phyloP scores from a whole-genome alignment of 2,888 invertebrate genomes.

The Parnassius apollo region DNA sequence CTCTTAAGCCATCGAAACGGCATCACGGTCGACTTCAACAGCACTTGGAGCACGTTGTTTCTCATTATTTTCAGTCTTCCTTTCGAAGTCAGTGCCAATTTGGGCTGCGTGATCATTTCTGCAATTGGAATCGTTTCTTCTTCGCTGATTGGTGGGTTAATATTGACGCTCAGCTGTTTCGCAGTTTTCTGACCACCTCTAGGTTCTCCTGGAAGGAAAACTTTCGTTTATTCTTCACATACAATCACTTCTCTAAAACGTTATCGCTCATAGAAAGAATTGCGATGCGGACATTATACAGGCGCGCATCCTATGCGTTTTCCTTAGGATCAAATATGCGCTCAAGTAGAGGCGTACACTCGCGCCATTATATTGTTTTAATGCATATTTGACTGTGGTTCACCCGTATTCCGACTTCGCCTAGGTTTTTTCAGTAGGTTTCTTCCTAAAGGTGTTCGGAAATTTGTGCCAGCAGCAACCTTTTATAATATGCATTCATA shows the following conservation, averaged over 20 bases:
- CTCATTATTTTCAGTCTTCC: slow-evolving; percentile 64
- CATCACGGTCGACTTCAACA: slow-evolving; percentile 64
- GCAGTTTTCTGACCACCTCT: slow-evolving; percentile 59
- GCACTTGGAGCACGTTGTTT: slow-evolving; percentile 60
- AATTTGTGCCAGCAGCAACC: background rate
- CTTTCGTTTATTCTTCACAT: slow-evolving; percentile 39
- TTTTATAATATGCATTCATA: no score
- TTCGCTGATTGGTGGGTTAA: slow-evolving; percentile 23
- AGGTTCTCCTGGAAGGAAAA: slow-evolving; percentile 71
- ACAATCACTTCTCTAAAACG: slow-evolving; percentile 12
- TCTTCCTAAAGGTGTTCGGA: slow-evolving; percentile 52
- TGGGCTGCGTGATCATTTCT: slow-evolving; percentile 25
- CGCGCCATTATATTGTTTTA: no score
- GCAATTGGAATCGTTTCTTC: slow-evolving; percentile 21
- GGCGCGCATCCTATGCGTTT: no score
- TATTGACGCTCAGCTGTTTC: slow-evolving; percentile 27
- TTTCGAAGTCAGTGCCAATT: slow-evolving; percentile 43
- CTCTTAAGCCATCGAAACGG: slow-evolving; percentile 74
- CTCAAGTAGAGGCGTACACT: no score
- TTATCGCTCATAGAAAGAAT: no score
- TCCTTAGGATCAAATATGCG: no score
- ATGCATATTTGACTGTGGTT: no score
- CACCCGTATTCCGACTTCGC: no score
- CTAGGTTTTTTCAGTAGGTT: no score
- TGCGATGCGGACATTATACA: no score